Conservation (phyloP, 1,140 invertebrate species). For the Drosophila nannoptera region DNA sequence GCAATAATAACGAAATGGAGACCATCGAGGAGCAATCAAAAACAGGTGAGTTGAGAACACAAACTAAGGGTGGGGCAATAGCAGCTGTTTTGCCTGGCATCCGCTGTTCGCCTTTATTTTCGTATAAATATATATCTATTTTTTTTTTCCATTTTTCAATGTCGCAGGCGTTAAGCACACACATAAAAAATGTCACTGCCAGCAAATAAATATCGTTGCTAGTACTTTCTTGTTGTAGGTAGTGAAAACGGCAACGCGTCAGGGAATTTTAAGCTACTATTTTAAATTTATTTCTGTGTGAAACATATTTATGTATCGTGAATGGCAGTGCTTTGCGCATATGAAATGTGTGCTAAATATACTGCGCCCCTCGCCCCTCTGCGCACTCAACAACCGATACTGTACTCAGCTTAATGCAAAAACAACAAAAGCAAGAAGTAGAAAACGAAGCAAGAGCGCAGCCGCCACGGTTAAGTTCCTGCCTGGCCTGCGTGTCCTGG, state of each 20-base stretch:
- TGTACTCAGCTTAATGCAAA: constrained; percentile 40
- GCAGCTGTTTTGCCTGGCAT: constrained; percentile 37
- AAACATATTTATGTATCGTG: constrained; percentile 44
- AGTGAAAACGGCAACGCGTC: constrained; percentile 58
- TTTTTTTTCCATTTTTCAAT: constrained; percentile 56
- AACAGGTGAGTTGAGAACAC: constrained; percentile 55
- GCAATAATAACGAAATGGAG: constrained; percentile 59
- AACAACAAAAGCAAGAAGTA: constrained; percentile 31
- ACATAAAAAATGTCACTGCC: constrained; percentile 69
- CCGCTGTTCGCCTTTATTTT: not conserved
- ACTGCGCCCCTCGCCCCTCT: constrained; percentile 20
- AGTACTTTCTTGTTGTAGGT: constrained; percentile 35
- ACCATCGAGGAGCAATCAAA: constrained; percentile 76
- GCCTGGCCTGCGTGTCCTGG: constrained; percentile 5
- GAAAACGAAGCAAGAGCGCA: constrained; percentile 15
- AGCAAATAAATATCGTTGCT: constrained; percentile 52
- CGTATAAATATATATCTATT: constrained; percentile 5
- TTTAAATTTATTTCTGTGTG: constrained; percentile 62
- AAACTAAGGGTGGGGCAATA: constrained; percentile 3
- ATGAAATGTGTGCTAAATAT: constrained; percentile 48
- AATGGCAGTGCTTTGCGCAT: constrained; percentile 15
- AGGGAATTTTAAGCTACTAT: constrained; percentile 61
- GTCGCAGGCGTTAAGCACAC: constrained; percentile 46
- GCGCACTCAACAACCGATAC: constrained; percentile 31
- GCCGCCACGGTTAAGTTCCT: constrained; percentile 27